phyloP scores from a whole-genome alignment of 2,113 vertebrate genomes.

The Equus przewalskii region DNA sequence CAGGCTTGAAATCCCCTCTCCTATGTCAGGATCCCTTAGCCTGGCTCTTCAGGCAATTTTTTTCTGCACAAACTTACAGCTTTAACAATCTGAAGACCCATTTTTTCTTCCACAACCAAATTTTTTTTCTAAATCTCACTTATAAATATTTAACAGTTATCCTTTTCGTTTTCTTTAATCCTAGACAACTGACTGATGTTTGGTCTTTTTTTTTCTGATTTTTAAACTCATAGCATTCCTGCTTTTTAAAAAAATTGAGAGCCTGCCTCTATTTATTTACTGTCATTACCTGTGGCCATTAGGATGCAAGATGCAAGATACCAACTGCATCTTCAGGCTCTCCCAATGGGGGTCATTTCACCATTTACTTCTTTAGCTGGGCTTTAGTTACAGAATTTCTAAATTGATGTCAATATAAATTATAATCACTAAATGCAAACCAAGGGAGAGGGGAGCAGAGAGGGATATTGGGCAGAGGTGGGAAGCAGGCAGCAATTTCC shows the following conservation, averaged over 20 bases:
- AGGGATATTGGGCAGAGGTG: not conserved
- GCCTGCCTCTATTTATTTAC: not conserved
- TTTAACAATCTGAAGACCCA: not conserved
- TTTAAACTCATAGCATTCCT: constrained; percentile 21
- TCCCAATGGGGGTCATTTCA: not conserved
- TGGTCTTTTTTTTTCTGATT: not conserved
- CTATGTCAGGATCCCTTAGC: not conserved
- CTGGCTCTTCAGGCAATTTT: not conserved
- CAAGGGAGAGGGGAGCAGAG: not conserved
- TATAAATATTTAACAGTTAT: constrained; percentile 22
- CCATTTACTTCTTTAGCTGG: not conserved
- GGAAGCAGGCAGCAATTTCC: not conserved
- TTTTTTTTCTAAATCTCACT: constrained; percentile 13
- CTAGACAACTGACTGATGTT: not conserved
- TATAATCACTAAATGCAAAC: not conserved
- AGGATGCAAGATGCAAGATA: not conserved
- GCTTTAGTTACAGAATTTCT: constrained; percentile 27
- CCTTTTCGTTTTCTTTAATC: constrained; percentile 38
- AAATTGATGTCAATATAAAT: constrained; percentile 23
- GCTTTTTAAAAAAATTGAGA: not conserved
- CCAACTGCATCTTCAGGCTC: not conserved
- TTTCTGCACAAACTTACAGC: not conserved
- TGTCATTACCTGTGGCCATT: not conserved
- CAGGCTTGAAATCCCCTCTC: not conserved
- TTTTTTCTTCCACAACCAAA: not conserved